These are phyloP conservation scores for Brachionus asplanchnoidis DNA, from an alignment of 1,140 invertebrate genomes.

Conservation along the genomic window DNA sequence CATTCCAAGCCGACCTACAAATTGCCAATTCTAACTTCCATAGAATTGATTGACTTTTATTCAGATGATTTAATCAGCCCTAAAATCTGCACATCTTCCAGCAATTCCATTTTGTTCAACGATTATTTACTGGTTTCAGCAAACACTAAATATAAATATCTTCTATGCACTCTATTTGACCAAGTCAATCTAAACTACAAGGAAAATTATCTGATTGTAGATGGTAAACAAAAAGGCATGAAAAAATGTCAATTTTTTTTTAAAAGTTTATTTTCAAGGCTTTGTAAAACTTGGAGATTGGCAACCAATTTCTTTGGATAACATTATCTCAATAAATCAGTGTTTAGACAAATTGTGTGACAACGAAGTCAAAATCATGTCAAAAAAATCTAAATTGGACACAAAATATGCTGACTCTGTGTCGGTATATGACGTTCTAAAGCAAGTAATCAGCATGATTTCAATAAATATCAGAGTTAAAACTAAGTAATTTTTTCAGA, in stretches of 20 bases:
- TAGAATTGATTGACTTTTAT: not conserved
- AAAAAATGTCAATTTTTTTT: not conserved
- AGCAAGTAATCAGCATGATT: not conserved
- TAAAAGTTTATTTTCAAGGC: conserved; percentile 1
- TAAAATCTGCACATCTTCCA: not conserved
- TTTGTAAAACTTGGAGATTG: not conserved
- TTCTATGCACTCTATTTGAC: conserved; percentile 17
- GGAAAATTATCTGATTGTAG: conserved; percentile 3
- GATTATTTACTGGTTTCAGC: conserved; percentile 31
- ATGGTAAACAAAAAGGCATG: not conserved
- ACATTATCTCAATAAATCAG: not conserved
- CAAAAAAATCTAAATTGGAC: not conserved
- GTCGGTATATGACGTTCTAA: not conserved
- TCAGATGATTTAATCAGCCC: not conserved
- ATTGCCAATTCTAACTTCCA: not conserved
- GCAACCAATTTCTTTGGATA: conserved; percentile 17
- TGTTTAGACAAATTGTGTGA: not conserved
- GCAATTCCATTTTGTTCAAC: conserved; percentile 11
- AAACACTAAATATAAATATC: conserved; percentile 19
- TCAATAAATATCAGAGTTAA: not conserved
- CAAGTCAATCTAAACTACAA: not conserved
- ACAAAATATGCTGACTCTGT: not conserved
- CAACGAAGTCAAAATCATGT: not conserved
- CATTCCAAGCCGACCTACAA: not conserved
- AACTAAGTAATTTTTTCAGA: not conserved